phyloP scores from a whole-genome alignment of 2,113 vertebrate species.

The Eulacestoma nigropectus region DNA sequence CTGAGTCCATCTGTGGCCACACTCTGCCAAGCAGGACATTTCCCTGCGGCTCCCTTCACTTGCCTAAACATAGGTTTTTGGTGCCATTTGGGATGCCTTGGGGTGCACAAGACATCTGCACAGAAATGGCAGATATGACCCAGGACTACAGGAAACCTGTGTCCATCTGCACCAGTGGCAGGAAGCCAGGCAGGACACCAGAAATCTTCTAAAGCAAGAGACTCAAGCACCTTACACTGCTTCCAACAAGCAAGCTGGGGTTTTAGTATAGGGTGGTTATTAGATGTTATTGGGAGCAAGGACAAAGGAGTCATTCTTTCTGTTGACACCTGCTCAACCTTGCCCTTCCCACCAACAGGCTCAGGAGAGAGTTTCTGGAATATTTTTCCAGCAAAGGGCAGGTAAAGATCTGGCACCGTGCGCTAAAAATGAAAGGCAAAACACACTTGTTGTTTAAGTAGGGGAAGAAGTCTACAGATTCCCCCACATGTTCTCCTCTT shows the following conservation, averaged over 20 bases:
- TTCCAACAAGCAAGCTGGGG: background rate
- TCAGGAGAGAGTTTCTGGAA: background rate
- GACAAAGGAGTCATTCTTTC: background rate
- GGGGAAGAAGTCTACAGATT: background rate
- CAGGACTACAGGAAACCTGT: background rate
- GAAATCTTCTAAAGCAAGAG: background rate
- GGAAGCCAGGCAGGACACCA: background rate
- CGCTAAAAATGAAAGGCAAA: background rate
- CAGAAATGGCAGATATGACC: background rate
- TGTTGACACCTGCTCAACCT: background rate
- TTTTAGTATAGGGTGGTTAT: background rate
- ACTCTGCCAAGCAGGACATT: background rate
- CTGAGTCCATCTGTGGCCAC: background rate
- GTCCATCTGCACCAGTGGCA: constrained; percentile 26
- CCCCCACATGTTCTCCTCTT: rapidly evolving
- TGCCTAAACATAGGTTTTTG: background rate
- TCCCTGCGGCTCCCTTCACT: background rate
- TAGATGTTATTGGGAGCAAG: background rate
- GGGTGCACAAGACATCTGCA: constrained; percentile 2
- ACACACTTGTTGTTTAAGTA: background rate
- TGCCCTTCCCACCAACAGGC: background rate
- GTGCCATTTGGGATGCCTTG: constrained; percentile 1
- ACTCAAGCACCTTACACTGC: background rate
- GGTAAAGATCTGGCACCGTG: background rate
- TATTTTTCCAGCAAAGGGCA: background rate